These are phyloP conservation scores for Euphydryas editha DNA, from an alignment of 2,888 invertebrate genomes.

Conservation along the genomic window DNA sequence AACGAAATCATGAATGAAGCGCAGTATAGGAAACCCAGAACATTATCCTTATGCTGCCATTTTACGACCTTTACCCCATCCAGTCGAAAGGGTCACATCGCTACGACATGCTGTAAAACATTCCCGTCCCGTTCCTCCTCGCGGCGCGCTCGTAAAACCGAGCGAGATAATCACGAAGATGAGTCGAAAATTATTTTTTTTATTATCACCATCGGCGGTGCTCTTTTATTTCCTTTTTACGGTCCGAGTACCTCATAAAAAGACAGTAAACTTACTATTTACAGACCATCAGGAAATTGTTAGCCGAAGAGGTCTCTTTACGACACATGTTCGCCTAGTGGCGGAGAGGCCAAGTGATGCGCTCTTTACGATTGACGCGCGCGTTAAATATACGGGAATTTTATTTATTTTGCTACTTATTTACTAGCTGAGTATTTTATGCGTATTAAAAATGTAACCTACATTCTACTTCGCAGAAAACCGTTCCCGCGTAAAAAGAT, in stretches of 20 bases:
- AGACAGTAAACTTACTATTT: conserved; percentile 85
- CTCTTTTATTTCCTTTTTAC: conserved; percentile 85
- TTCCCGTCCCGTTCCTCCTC: conserved; percentile 66
- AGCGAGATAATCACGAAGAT: conserved; percentile 81
- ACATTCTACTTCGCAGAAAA: not conserved
- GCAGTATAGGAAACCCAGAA: conserved; percentile 82
- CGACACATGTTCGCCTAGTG: conserved; percentile 80
- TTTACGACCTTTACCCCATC: conserved; percentile 84
- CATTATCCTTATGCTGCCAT: conserved; percentile 84
- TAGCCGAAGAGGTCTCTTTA: conserved; percentile 84
- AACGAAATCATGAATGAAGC: conserved; percentile 84
- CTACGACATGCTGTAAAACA: conserved; percentile 75
- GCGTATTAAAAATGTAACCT: conserved; percentile 6
- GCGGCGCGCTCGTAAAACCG: conserved; percentile 63
- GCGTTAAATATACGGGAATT: conserved; percentile 72
- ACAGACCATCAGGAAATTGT: conserved; percentile 85
- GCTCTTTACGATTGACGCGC: conserved; percentile 79
- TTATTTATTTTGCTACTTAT: conserved; percentile 67
- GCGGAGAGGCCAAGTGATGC: conserved; percentile 69
- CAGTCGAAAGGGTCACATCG: conserved; percentile 80
- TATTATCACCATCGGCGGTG: conserved; percentile 84
- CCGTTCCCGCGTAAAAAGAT: not conserved
- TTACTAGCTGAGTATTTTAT: conserved; percentile 15
- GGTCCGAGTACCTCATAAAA: conserved; percentile 85
- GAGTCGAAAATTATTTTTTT: conserved; percentile 84